Percentiles rank a stretch among this genome's conserved stretches.
Evolutionary conservation across 2,113 vertebrate species (phyloP).

Genomic region (Heptranchias perlo): DNA sequence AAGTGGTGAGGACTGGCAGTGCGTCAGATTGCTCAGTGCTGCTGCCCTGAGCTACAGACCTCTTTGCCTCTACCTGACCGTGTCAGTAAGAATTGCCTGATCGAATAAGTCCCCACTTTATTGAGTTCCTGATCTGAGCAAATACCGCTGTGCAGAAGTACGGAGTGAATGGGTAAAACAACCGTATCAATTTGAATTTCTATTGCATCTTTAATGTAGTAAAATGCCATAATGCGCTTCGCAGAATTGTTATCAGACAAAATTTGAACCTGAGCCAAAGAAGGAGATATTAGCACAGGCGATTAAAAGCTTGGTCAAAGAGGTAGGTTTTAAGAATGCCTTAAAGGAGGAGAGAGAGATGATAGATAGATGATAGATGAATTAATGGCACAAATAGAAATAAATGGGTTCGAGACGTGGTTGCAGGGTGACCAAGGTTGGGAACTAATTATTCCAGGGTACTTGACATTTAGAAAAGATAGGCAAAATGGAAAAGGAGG

Average conservation of each 20-base stretch:
- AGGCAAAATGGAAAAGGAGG: too few species aligned
- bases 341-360: too few species aligned
- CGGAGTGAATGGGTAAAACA: background rate
- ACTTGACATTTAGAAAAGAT: too few species aligned
- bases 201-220: background rate
- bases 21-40: too few species aligned
- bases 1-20: too few species aligned
- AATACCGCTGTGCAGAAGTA: background rate
- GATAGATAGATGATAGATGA: too few species aligned
- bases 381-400: too few species aligned
- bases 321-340: background rate
- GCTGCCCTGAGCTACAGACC: too few species aligned
- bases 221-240: background rate
- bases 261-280: background rate
- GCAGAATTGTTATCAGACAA: background rate
- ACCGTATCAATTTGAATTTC: background rate
- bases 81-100: background rate
- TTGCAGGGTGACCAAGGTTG: too few species aligned
- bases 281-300: background rate
- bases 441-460: too few species aligned
- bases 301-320: background rate
- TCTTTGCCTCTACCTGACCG: too few species aligned
- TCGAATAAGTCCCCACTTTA: background rate
- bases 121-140: background rate
- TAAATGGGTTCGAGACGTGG: too few species aligned